A percentile compares a stretch with the other conserved stretches of the same genome.
phyloP scores from a whole-genome alignment of 2,888 invertebrate genomes.

The Lasioglossum vierecki region DNA sequence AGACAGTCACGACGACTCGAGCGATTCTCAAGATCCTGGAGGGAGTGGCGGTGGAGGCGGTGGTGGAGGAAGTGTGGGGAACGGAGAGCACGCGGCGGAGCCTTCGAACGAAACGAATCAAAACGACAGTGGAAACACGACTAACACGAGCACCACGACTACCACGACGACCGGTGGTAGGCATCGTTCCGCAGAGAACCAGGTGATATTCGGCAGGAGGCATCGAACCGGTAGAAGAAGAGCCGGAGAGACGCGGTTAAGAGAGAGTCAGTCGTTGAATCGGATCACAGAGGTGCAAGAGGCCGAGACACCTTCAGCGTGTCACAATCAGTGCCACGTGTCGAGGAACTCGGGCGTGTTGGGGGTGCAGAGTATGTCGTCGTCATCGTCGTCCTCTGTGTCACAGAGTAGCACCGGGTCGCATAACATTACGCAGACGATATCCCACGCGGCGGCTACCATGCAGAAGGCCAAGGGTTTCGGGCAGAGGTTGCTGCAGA shows the following conservation, averaged over 20 bases:
- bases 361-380: slow-evolving; percentile 56
- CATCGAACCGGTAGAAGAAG: slow-evolving; percentile 86
- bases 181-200: slow-evolving; percentile 78
- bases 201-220: slow-evolving; percentile 84
- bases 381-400: slow-evolving; percentile 67
- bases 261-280: slow-evolving; percentile 94
- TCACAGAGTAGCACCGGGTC: slow-evolving; percentile 75
- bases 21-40: slow-evolving; percentile 92
- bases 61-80: slow-evolving; percentile 74
- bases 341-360: slow-evolving; percentile 63
- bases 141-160: slow-evolving; percentile 74
- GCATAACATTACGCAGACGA: slow-evolving; percentile 48
- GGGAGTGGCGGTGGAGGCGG: slow-evolving; percentile 83
- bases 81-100: slow-evolving; percentile 71
- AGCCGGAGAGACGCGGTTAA: slow-evolving; percentile 88
- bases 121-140: slow-evolving; percentile 63
- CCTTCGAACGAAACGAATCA: slow-evolving; percentile 65
- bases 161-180: slow-evolving; percentile 76
- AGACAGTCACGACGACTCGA: slow-evolving; percentile 94
- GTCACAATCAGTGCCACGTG: slow-evolving; percentile 70
- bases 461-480: slow-evolving; percentile 84
- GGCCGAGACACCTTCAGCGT: slow-evolving; percentile 84
- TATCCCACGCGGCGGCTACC: slow-evolving; percentile 71
- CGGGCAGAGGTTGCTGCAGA: slow-evolving; percentile 85
- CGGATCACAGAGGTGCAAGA: slow-evolving; percentile 94